These are phyloP conservation scores for Triplophysa rosa DNA, from an alignment of 2,113 vertebrate genomes.

Conservation along the genomic window DNA sequence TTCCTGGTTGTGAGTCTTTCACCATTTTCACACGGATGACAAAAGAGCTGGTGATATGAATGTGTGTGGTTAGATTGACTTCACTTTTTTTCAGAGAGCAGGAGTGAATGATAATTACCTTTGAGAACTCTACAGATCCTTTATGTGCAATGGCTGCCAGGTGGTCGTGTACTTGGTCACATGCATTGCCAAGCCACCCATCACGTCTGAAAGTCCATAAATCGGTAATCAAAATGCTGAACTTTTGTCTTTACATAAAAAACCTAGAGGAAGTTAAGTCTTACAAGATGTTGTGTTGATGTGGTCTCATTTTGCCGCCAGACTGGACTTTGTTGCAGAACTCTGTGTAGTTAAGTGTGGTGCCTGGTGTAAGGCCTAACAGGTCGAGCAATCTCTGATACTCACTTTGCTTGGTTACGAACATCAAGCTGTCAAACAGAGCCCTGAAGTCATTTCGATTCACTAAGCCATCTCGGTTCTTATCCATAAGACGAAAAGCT, in stretches of 20 bases:
- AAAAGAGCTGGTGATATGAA: constrained; percentile 64
- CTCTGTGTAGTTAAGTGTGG: constrained; percentile 65
- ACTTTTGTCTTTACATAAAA: not conserved
- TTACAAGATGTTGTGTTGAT: constrained; percentile 45
- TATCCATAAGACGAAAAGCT: constrained; percentile 71
- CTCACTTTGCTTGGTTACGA: constrained; percentile 62
- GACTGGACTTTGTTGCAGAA: constrained; percentile 61
- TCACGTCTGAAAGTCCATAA: constrained; percentile 55
- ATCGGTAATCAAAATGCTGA: not conserved
- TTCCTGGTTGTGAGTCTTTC: constrained; percentile 65
- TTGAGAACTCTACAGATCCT: constrained; percentile 78
- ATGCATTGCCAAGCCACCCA: constrained; percentile 21
- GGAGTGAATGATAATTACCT: constrained; percentile 65
- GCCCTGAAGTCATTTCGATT: constrained; percentile 64
- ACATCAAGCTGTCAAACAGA: constrained; percentile 63
- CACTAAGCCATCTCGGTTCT: constrained; percentile 67
- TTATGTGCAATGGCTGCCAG: constrained; percentile 75
- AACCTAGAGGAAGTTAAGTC: constrained; percentile 5
- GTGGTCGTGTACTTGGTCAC: constrained; percentile 79
- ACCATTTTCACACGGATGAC: constrained; percentile 65
- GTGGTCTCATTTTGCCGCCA: constrained; percentile 42
- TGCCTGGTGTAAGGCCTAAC: constrained; percentile 59
- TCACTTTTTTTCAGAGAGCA: no score
- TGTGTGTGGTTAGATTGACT: not conserved
- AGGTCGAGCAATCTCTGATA: constrained; percentile 64